Conservation (phyloP, 1,140 invertebrate genomes). For the Scylla paramamosain region DNA sequence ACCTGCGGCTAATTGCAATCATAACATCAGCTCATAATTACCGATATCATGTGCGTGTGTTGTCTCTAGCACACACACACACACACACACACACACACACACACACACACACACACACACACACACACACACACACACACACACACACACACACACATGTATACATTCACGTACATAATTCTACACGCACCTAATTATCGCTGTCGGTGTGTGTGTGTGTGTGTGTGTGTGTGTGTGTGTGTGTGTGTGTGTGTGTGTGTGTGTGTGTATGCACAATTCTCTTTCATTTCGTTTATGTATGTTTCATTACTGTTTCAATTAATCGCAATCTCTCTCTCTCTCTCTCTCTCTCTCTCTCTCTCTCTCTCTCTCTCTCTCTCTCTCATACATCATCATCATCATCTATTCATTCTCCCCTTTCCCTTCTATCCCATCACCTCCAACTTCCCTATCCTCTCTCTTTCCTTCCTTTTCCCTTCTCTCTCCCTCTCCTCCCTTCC, state of each 20-base stretch:
- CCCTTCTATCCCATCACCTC: background rate
- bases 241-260: constrained; percentile 20
- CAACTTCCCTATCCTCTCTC: background rate
- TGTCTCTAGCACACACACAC: background rate
- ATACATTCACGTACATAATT: background rate
- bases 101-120: constrained; percentile 13
- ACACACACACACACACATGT: constrained; percentile 38
- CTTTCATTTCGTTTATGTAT: background rate
- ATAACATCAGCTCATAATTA: background rate
- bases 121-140: constrained; percentile 11
- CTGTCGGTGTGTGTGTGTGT: constrained; percentile 6
- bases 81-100: too few relatives aligned
- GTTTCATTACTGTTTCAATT: background rate
- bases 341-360: background rate
- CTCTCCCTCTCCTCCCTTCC: too few relatives aligned
- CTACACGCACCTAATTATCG: background rate
- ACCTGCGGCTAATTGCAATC: background rate
- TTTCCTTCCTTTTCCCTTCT: background rate
- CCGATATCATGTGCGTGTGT: background rate
- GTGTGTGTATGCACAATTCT: background rate
- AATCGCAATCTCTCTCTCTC: background rate
- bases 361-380: constrained; percentile 34
- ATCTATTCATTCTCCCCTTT: background rate
- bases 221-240: constrained; percentile 20
- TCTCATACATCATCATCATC: background rate